Base-by-base conservation (phyloP, 2,113 vertebrate genomes). In the Lycocorax pyrrhopterus region DNA sequence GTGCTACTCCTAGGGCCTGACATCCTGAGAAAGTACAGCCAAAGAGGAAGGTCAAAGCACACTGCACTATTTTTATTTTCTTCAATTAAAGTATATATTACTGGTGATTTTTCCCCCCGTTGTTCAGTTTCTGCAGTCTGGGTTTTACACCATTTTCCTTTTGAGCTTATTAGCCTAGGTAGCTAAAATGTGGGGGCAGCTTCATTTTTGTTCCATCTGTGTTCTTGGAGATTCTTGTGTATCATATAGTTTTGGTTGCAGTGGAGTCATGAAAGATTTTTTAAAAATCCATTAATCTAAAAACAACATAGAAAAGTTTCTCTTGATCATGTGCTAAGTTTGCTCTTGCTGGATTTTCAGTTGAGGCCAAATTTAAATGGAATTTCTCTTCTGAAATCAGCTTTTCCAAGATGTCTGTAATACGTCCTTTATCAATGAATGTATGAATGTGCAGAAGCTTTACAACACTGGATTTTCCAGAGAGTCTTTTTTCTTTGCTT, bases 401-500 rank as follows among this genome's bases (percentile, higher is more conserved):
- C 16, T 86, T 81, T 92, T 46, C 80, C n/a, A 82, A 56, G 29
- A 12, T 89, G 41, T 59, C 47, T 74, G 7, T 55, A 80, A 7
- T 13, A 29, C 4, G 2, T 78, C 47, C 20, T 75, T 78, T 81
- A 32, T 64, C 37, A 33, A 29, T 27, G 16, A 33, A 32, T 27
- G 14, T 62, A 9, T 39, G 47, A 75, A 67, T 26, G 33, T 84
- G 39, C 63, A 80, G 55, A 64, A 58, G 19, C 39, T 22, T 85
- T 43, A 29, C 46, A n/a, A 13, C 37, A 19, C 7, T 74, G n/a
- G 20, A 67, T 92, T 77, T 87, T 32, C 44, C 55, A 55, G 23
- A 68, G n/a, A 72, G 18, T 37, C 59, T 59, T 77, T 92, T 58
- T 94, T 33, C 89, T 84, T 96, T 97, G 23, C 49, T 92, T 96